phyloP scores from a whole-genome alignment of 1,140 invertebrate genomes.

The Drosophila nigrodunni region DNA sequence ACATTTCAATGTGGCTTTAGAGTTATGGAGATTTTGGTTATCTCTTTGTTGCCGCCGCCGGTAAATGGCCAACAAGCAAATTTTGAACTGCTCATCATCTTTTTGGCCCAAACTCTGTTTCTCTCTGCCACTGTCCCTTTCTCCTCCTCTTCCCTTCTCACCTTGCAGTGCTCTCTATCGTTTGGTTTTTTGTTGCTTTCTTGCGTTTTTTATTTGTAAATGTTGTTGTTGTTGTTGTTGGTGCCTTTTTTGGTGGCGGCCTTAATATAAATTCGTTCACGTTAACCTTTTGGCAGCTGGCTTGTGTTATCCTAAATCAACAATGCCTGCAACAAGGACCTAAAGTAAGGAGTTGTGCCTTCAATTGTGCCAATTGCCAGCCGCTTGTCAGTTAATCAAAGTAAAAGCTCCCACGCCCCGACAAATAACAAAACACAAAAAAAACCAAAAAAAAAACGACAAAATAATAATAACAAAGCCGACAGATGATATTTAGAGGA shows the following conservation, averaged over 20 bases:
- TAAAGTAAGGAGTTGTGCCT: conserved; percentile 39
- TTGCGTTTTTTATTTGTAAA: conserved; percentile 10
- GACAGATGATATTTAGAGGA: conserved; percentile 69
- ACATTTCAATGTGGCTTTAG: conserved; percentile 45
- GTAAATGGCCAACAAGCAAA: conserved; percentile 61
- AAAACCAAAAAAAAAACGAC: conserved; percentile 17
- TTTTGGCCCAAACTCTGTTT: neutral
- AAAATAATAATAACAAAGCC: conserved; percentile 69
- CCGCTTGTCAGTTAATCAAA: conserved; percentile 80
- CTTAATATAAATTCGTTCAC: conserved; percentile 74
- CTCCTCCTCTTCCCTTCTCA: neutral
- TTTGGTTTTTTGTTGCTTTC: conserved; percentile 22
- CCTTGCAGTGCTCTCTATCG: neutral
- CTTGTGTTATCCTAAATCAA: conserved; percentile 79
- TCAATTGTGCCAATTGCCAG: conserved; percentile 81
- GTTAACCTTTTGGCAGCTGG: conserved; percentile 76
- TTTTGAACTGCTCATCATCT: conserved; percentile 70
- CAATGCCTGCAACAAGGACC: conserved; percentile 55
- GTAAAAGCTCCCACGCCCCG: conserved; percentile 58
- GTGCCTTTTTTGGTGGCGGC: conserved; percentile 27
- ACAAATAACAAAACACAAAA: too few species aligned
- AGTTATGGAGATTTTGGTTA: conserved; percentile 49
- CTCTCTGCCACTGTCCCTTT: neutral
- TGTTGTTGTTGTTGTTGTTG: neutral
- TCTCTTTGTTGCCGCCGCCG: conserved; percentile 29